phyloP scores from a whole-genome alignment of 2,888 invertebrate genomes.

The Sipha maydis region DNA sequence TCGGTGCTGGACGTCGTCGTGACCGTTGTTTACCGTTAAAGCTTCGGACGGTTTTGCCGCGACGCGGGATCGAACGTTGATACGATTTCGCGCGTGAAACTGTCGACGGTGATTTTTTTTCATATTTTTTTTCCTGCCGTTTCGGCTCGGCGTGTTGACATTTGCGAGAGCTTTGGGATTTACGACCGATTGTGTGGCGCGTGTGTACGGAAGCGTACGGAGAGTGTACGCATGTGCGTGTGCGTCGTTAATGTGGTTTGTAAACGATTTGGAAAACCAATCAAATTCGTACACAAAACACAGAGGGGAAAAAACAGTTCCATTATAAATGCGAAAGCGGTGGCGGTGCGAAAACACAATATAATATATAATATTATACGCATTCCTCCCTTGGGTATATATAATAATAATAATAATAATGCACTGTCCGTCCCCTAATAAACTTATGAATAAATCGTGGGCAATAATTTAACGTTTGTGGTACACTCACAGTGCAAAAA shows the following conservation, averaged over 20 bases:
- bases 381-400: constrained; percentile 7
- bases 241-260: neutral
- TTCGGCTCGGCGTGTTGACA: neutral
- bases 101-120: neutral
- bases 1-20: too few relatives aligned
- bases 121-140: neutral
- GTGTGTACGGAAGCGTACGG: neutral
- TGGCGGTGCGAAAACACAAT: neutral
- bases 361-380: neutral
- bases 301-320: neutral
- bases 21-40: too few relatives aligned
- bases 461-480: neutral
- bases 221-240: too few relatives aligned
- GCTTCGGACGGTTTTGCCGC: too few relatives aligned
- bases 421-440: constrained; percentile 20
- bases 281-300: constrained; percentile 10
- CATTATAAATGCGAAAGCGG: neutral
- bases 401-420: neutral
- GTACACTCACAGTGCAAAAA: neutral
- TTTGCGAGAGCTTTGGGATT: neutral
- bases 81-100: too few relatives aligned
- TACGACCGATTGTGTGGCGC: neutral
- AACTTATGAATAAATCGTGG: constrained; percentile 32
- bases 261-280: constrained; percentile 37
- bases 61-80: too few relatives aligned